Conservation (phyloP, 2,113 vertebrate genomes). For the Onychorhynchus coronatus region DNA sequence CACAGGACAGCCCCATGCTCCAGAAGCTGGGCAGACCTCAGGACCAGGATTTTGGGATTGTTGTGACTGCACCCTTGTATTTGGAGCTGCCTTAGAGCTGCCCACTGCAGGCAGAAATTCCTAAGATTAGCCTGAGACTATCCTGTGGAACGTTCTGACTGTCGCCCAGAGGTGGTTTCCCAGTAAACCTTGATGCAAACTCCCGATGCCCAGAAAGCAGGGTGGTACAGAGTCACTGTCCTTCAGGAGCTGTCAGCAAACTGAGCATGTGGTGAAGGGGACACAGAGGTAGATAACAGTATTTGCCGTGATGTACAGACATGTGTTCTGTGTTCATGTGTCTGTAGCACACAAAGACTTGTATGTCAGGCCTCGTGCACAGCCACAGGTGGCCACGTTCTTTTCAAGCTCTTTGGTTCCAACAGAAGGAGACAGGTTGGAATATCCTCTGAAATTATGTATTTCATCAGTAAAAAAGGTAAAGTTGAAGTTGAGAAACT, state of each 20-base stretch:
- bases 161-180: not conserved
- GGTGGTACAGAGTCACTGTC: not conserved
- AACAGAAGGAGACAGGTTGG: not conserved
- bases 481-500: not conserved
- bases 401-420: not conserved
- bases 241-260: not conserved
- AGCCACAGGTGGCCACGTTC: not conserved
- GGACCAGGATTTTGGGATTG: accelerated
- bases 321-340: not conserved
- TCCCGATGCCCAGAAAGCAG: not conserved
- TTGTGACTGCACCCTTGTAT: not conserved
- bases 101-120: not conserved
- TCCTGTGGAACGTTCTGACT: accelerated
- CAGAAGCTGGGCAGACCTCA: not conserved
- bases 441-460: not conserved
- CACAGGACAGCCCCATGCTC: not conserved
- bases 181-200: not conserved
- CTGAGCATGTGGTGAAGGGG: not conserved
- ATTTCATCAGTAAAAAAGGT: not conserved
- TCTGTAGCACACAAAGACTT: not conserved
- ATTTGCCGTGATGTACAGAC: accelerated
- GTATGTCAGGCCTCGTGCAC: not conserved
- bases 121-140: not conserved
- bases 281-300: not conserved
- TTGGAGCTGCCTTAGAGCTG: not conserved